A percentile compares a stretch with the other conserved stretches of the same genome.
Evolutionary conservation across 1,140 invertebrate species (phyloP).

Genomic region (Sitobion miscanthi): DNA sequence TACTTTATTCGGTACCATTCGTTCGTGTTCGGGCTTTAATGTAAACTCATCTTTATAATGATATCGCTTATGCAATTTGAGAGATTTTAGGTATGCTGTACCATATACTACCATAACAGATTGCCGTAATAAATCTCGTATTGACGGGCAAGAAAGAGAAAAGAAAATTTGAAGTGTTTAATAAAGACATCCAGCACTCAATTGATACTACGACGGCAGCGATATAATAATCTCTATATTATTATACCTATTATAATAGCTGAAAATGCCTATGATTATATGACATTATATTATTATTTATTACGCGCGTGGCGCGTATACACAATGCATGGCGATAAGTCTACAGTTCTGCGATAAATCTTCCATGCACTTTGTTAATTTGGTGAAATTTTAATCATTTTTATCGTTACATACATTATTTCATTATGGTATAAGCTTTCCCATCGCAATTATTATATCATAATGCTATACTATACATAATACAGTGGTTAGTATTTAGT

Average conservation of each 20-base stretch:
- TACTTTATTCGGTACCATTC: no score
- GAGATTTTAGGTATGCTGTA: not conserved
- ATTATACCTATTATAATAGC: not conserved
- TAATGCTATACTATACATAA: not conserved
- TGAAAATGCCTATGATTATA: not conserved
- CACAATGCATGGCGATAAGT: not conserved
- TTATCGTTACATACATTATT: not conserved
- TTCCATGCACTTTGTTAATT: not conserved
- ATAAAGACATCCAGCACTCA: not conserved
- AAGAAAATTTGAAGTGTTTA: not conserved
- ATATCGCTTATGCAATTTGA: not conserved
- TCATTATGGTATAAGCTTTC: slow-evolving; percentile 27
- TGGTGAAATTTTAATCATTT: slow-evolving; percentile 7
- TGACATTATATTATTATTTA: not conserved
- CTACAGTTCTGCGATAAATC: not conserved
- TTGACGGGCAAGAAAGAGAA: not conserved
- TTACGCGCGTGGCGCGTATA: not conserved
- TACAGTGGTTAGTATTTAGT: not conserved
- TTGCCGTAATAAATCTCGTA: not conserved
- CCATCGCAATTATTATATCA: not conserved
- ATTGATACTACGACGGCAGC: not conserved
- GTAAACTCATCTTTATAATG: no score
- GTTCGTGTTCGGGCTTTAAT: no score
- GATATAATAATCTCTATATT: not conserved
- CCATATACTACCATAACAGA: not conserved